A percentile compares a stretch with the other conserved stretches of the same genome.
These are phyloP conservation scores for Chaenogobius annularis DNA, from an alignment of 2,113 vertebrate genomes.

Conservation along the genomic window DNA sequence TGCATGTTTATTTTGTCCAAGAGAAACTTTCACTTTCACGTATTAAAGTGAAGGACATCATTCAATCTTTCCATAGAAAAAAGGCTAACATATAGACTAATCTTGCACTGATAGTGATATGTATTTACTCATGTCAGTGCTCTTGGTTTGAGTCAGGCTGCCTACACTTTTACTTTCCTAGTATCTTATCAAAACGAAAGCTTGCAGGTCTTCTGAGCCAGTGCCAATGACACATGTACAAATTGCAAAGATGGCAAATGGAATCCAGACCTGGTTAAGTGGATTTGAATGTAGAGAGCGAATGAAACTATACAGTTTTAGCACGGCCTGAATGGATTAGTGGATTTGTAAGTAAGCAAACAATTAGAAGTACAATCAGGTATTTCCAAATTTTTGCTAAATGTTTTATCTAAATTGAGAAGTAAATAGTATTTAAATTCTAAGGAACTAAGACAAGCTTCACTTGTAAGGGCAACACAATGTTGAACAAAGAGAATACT, in stretches of 20 bases:
- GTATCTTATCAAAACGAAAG: constrained; percentile 23
- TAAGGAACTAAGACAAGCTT: not conserved
- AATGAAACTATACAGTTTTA: not conserved
- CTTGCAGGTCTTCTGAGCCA: not conserved
- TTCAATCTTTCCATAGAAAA: too few species aligned
- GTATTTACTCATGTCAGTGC: constrained; percentile 13
- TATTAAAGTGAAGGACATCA: too few species aligned
- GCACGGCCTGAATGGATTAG: not conserved
- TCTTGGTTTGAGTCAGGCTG: constrained; percentile 21
- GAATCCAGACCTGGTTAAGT: not conserved
- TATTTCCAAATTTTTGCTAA: not conserved
- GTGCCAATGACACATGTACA: not conserved
- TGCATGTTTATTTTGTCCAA: too few species aligned
- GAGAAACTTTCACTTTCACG: too few species aligned
- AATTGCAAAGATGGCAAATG: not conserved
- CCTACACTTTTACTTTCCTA: constrained; percentile 17
- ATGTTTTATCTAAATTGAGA: not conserved
- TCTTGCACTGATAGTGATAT: not conserved
- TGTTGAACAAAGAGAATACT: not conserved
- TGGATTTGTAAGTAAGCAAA: not conserved
- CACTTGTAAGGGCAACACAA: not conserved
- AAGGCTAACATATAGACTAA: not conserved
- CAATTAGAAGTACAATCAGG: not conserved
- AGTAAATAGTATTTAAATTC: not conserved
- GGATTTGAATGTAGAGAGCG: not conserved